Conservation (phyloP, 2,888 invertebrate species). For the Apodemia duryi region DNA sequence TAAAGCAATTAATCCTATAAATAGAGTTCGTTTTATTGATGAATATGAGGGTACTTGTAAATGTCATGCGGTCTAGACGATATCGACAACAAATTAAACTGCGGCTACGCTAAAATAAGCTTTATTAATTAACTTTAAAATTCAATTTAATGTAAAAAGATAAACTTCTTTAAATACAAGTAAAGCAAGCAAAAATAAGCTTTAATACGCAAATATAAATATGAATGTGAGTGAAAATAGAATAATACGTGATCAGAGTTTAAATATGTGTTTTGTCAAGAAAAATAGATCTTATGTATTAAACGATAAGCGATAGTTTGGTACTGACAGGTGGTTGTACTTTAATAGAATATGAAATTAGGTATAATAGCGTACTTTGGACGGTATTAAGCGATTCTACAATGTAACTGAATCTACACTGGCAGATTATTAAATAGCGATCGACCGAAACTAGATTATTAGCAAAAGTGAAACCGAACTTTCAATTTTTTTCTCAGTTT, state of each 20-base stretch:
- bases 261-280: not conserved
- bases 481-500: no score
- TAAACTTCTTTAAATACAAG: not conserved
- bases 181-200: conserved; percentile 8
- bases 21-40: conserved; percentile 19
- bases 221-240: not conserved
- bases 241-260: not conserved
- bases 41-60: conserved; percentile 25
- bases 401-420: no score
- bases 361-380: conserved; percentile 7
- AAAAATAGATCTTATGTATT: not conserved
- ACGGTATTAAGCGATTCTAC: no score
- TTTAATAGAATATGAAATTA: conserved; percentile 46
- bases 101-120: conserved; percentile 23
- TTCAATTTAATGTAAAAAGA: conserved; percentile 2
- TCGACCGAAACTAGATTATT: no score
- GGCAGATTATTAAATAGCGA: no score
- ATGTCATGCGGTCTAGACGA: conserved; percentile 26
- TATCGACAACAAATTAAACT: conserved; percentile 17
- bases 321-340: not conserved
- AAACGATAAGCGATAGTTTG: not conserved
- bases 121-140: conserved; percentile 21
- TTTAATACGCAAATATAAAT: not conserved
- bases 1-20: conserved; percentile 27
- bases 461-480: no score